These are phyloP conservation scores for Pseudochirops corinnae DNA, from an alignment of 2,797 vertebrate species.

Conservation along the genomic window DNA sequence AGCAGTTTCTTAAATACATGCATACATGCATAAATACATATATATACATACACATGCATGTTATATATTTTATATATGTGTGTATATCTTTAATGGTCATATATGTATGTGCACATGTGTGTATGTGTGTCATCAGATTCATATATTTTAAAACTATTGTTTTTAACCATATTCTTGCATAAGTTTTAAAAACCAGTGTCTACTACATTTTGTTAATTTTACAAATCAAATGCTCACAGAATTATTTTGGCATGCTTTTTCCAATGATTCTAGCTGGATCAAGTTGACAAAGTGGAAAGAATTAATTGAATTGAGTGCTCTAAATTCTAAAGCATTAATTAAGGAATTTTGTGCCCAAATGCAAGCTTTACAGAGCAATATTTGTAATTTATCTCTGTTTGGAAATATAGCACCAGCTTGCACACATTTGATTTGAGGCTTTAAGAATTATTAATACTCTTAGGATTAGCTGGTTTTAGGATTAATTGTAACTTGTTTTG, in stretches of 20 bases:
- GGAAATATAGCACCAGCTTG: not conserved
- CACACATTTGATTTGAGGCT: not conserved
- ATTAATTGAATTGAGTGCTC: not conserved
- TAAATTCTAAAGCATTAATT: not conserved
- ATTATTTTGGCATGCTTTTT: not conserved
- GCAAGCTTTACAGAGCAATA: not conserved
- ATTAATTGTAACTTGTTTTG: not conserved
- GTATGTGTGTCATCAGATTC: not conserved
- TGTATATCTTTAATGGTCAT: not conserved
- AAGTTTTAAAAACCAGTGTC: not conserved
- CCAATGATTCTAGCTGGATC: not conserved
- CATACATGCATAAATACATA: not conserved
- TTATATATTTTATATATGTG: not conserved
- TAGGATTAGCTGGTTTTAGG: not conserved
- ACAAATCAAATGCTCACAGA: not conserved
- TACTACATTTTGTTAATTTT: not conserved
- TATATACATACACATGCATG: not conserved
- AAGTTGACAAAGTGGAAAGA: not conserved
- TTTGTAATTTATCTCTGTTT: not conserved
- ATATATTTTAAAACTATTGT: not conserved
- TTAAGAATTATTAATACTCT: not conserved
- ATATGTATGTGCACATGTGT: not conserved
- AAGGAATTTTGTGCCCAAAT: not conserved
- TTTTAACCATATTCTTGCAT: not conserved
- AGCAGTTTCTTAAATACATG: not conserved